Evolutionary conservation across 1,140 invertebrate species (phyloP).

Genomic region (Caerostris extrusa): DNA sequence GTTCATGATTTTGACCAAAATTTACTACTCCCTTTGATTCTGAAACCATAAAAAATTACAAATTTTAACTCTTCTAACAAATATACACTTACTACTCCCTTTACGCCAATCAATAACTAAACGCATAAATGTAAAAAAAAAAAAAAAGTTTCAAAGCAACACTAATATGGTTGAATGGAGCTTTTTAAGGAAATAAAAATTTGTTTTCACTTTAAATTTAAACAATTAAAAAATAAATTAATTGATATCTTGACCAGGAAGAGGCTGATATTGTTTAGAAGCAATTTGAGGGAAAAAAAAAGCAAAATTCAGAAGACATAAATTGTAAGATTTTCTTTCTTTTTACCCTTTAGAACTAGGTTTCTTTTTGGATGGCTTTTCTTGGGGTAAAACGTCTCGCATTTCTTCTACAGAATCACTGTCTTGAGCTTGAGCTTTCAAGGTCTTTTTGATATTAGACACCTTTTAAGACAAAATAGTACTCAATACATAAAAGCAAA

Average conservation of each 20-base stretch:
- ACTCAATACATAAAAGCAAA: not conserved
- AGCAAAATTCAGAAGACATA: too few species aligned
- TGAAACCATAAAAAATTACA: slow-evolving; percentile 73
- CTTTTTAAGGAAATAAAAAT: too few species aligned
- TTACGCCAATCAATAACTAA: not conserved
- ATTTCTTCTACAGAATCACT: slow-evolving; percentile 84
- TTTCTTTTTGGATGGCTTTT: slow-evolving; percentile 82
- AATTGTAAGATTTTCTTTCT: not conserved
- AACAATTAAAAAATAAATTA: too few species aligned
- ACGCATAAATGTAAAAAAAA: slow-evolving; percentile 14
- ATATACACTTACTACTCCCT: not conserved
- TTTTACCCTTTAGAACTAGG: slow-evolving; percentile 82
- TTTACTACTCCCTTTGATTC: slow-evolving; percentile 75
- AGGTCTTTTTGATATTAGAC: slow-evolving; percentile 89
- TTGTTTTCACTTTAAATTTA: too few species aligned
- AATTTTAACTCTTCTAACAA: slow-evolving; percentile 46
- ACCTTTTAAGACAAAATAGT: slow-evolving; percentile 83
- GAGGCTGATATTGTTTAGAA: too few species aligned
- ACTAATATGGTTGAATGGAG: not conserved
- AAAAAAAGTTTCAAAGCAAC: not conserved
- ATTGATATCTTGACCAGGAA: too few species aligned
- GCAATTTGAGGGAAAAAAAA: too few species aligned
- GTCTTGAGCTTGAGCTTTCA: slow-evolving; percentile 88
- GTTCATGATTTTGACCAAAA: slow-evolving; percentile 77
- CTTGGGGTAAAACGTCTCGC: slow-evolving; percentile 82